Conservation (phyloP, 2,797 vertebrate genomes). For the Gymnopithys bicolor region DNA sequence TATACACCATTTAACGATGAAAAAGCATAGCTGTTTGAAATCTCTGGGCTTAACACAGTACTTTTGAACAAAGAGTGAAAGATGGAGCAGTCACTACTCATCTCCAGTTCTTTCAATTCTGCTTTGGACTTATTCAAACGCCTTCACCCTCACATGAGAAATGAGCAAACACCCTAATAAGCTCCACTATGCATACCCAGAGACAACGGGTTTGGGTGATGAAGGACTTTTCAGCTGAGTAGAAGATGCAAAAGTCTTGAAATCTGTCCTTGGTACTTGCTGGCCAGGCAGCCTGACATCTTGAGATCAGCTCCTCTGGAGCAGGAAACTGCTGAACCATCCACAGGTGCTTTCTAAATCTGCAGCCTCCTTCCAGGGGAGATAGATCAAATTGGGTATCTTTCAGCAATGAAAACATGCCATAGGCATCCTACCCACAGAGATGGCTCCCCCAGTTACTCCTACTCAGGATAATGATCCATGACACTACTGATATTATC, state of each 20-base stretch:
- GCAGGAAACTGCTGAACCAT: rapidly evolving
- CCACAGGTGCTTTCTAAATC: background rate
- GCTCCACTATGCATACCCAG: background rate
- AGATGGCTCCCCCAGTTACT: background rate
- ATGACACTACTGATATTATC: background rate
- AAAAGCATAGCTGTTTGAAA: background rate
- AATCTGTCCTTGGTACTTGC: background rate
- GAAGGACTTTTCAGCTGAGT: background rate
- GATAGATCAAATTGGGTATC: rapidly evolving
- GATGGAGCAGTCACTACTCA: background rate
- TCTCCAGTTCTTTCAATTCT: background rate
- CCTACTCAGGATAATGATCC: background rate
- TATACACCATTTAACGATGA: background rate
- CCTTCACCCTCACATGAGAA: rapidly evolving
- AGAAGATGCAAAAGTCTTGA: background rate
- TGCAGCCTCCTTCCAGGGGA: background rate
- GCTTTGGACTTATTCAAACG: background rate
- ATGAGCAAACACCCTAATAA: background rate
- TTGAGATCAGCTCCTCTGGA: background rate
- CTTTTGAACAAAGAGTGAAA: background rate
- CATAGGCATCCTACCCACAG: background rate
- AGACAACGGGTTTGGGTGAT: background rate
- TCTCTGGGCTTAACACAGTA: background rate
- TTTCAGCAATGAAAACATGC: background rate
- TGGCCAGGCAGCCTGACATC: background rate